Base-by-base conservation (phyloP, 2,113 vertebrate genomes). In the Cephalopterus ornatus region DNA sequence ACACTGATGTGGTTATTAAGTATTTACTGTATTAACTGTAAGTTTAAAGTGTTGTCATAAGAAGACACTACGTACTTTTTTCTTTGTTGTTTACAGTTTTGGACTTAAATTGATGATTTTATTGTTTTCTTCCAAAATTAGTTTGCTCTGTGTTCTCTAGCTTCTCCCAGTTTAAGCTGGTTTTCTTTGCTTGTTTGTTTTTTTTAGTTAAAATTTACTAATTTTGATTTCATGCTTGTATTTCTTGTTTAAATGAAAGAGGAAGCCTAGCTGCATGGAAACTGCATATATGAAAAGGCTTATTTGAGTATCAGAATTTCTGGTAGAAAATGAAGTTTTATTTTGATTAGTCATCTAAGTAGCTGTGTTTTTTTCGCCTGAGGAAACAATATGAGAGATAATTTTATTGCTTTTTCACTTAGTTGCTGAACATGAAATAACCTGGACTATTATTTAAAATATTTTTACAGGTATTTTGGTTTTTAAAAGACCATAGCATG, bases 261-360 rank as follows among this genome's bases (percentile, higher is more conserved):
- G 32, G 18, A 71, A 37, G 33, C 11, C 4, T 42, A 9, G 23
- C 7, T 82, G 5, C 59, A 5, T 10, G 17, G 22, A 62, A 71
- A 32, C 7, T 63, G 6, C 32, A 11, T 61, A 2, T 32, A 5
- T 42, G 18, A 22, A 58, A 44, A n/a, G n/a, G n/a, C n/a, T n/a
- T 80, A 24, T 50, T 44, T 61, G 20, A 44, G 5, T 61, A 55
- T 24, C 17, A 10, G 44, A 71, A 32, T 80, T 58, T 85, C 32
- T 55, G 6, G n/a, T 52, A n/a, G 42, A 42, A 59, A 53, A 20
- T 0, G 1, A n/a, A 22, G 19, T 11, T 0, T 46, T 11, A 4
- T 21, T 84, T 80, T 42, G 4, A 22, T 41, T 63, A 18, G 41
- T 46, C 35, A 13, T 47, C 27, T 56, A 37, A 41, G 47, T 20